Evolutionary conservation across 1,140 invertebrate species (phyloP), one percentile per base, ranked within the genome.

Genomic region (Zophobas atratus): DNA sequence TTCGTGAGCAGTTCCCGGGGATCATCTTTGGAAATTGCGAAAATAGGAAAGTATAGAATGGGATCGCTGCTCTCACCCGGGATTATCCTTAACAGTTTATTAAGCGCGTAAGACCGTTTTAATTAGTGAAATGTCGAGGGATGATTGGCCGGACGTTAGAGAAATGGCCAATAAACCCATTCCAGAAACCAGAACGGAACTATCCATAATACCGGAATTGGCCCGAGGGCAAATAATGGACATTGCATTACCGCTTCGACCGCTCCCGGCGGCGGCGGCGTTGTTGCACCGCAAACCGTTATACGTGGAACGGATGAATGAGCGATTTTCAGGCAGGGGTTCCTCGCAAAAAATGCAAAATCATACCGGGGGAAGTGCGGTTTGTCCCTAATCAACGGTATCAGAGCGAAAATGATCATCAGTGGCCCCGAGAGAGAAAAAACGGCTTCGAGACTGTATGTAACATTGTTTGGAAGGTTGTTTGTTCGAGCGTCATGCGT

Each of bases 181-280:
- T 77, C 75, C 43, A 70, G 63, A 77, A 77, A 77, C 75, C 75
- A 77, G 75, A 77, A 77, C 75, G 75, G 75, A 77, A 70, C 75
- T 77, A 77, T 77, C 75, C 51, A 67, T 77, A 77, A 77, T 77
- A 70, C 49, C 60, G 75, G 75, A 70, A 70, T 70, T 60, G 70
- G 60, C 63, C 46, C 8, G 46, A 33, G 46, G 72, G 72, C 72
- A 51, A 49, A 77, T 77, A 77, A 77, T 77, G 75, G 56, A 77
- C 75, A 53, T 53, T 67, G 63, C 75, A 77, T 77, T 77, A 77
- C 63, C 75, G 75, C 75, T 77, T 71, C 38, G 63, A 77, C 49
- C 75, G 75, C 75, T 63, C 36, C 6, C 35, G 75, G 56, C 75
- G 20, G 20, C 20, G 20, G 20, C 20, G 20, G 20, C 20, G 20